Evolutionary conservation across 2,888 invertebrate species (phyloP).

Genomic region (Margaritifera margaritifera): DNA sequence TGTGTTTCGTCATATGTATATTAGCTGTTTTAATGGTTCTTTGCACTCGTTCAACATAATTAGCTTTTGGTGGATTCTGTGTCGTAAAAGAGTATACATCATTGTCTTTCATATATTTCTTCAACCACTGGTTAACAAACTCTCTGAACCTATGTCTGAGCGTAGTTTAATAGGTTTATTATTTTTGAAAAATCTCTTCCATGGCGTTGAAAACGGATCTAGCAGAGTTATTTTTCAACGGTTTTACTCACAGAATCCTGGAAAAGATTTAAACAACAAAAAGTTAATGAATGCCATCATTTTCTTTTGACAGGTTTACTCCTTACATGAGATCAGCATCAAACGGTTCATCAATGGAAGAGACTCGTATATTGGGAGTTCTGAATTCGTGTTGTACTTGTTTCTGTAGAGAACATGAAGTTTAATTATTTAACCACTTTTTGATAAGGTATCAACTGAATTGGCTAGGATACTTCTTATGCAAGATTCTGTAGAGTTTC

Average conservation of each 20-base stretch:
- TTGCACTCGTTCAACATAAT: slow-evolving; percentile 30
- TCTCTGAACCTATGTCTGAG: slow-evolving; percentile 12
- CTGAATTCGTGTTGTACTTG: slow-evolving; percentile 8
- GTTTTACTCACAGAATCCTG: slow-evolving; percentile 25
- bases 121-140: slow-evolving; percentile 23
- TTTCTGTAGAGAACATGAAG: slow-evolving; percentile 26
- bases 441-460: slow-evolving; percentile 14
- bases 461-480: too few species aligned
- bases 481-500: slow-evolving; percentile 25
- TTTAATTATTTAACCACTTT: slow-evolving; percentile 23
- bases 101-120: too few species aligned
- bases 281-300: slow-evolving; percentile 24
- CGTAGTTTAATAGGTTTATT: slow-evolving; percentile 12
- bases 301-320: slow-evolving; percentile 16
- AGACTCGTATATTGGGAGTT: too few species aligned
- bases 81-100: slow-evolving; percentile 32
- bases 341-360: slow-evolving; percentile 22
- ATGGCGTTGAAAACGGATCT: slow-evolving; percentile 13
- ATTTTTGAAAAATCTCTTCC: slow-evolving; percentile 12
- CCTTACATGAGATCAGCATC: slow-evolving; percentile 24
- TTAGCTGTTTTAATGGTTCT: slow-evolving; percentile 14
- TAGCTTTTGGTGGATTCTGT: slow-evolving; percentile 23
- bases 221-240: slow-evolving; percentile 21
- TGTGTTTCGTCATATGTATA: slow-evolving; percentile 18
- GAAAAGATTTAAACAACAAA: slow-evolving; percentile 25